Evolutionary conservation across 2,888 invertebrate genomes (phyloP).

Genomic region (Cerastis rubricosa): DNA sequence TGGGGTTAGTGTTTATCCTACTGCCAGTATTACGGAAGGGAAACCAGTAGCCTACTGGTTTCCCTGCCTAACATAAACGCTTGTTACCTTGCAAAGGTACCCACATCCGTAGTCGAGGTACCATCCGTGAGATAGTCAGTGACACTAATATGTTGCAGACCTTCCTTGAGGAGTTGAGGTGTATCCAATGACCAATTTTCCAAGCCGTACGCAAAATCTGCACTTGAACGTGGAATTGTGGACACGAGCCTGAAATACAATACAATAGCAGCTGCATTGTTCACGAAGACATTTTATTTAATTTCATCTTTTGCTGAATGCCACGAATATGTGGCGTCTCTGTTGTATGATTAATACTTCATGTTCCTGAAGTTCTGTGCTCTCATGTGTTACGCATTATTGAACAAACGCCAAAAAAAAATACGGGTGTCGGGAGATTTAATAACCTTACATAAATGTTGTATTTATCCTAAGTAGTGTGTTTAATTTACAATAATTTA

Average conservation of each 20-base stretch:
- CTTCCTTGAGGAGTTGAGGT: neutral
- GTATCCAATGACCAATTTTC: neutral
- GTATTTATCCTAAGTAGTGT: neutral
- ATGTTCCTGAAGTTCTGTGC: neutral
- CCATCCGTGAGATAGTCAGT: neutral
- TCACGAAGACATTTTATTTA: neutral
- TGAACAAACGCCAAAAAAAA: neutral
- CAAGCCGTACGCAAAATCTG: neutral
- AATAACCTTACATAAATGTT: neutral
- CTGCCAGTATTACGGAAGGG: no score
- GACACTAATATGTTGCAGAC: neutral
- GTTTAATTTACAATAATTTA: neutral
- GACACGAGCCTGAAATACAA: neutral
- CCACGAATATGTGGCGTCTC: neutral
- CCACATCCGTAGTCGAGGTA: neutral
- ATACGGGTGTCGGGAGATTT: neutral
- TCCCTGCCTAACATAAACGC: neutral
- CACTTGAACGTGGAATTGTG: neutral
- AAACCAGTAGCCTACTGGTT: no score
- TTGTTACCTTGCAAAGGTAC: neutral
- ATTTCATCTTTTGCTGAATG: slow-evolving; percentile 13
- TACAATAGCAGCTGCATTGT: neutral
- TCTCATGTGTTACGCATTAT: neutral
- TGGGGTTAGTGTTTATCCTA: no score
- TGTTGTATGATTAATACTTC: slow-evolving; percentile 15